A percentile compares a stretch with the other conserved stretches of the same genome.
phyloP scores from a whole-genome alignment of 2,797 vertebrate species.

The Sternotherus odoratus region DNA sequence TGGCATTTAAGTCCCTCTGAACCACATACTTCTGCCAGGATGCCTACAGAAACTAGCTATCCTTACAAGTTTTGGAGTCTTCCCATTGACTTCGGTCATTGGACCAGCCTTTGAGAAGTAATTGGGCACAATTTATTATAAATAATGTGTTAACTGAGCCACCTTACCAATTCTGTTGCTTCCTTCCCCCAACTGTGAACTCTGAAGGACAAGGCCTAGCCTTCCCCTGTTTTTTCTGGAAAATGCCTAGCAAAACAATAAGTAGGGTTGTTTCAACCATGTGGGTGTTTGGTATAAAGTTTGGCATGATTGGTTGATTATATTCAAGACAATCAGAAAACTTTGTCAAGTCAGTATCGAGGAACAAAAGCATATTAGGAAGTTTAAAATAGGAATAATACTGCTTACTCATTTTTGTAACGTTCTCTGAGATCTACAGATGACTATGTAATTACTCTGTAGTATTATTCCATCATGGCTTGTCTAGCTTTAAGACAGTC shows the following conservation, averaged over 20 bases:
- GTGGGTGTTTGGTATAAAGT: neutral
- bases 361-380: conserved; percentile 37
- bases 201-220: neutral
- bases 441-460: conserved; percentile 50
- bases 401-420: conserved; percentile 37
- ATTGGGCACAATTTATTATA: neutral
- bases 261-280: neutral
- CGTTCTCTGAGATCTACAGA: conserved; percentile 50
- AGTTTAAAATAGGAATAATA: neutral
- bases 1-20: neutral
- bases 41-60: neutral
- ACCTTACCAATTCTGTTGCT: neutral
- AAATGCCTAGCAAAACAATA: neutral
- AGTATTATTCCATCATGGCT: conserved; percentile 50
- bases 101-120: neutral
- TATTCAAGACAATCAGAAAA: conserved; percentile 17
- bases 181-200: neutral
- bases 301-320: neutral
- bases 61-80: neutral
- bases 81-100: neutral
- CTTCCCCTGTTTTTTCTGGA: neutral
- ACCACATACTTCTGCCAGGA: rapidly evolving
- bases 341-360: conserved; percentile 24
- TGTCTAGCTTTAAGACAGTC: conserved; percentile 46
- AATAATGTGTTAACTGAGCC: neutral